phyloP scores from a whole-genome alignment of 2,888 invertebrate species.

The Acronicta alni region DNA sequence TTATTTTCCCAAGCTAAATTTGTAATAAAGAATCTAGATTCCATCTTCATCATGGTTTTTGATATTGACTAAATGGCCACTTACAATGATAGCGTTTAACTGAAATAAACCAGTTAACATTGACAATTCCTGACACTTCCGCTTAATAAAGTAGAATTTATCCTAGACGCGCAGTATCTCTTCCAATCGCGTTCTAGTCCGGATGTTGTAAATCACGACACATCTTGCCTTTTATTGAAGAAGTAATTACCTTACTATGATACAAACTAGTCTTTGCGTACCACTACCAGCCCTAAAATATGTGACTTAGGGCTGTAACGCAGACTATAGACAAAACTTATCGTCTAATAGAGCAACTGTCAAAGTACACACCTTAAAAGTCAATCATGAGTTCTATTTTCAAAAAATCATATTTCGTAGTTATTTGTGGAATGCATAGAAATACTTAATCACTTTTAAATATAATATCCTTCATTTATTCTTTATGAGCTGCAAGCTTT shows the following conservation, averaged over 20 bases:
- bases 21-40: no score
- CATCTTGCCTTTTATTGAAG: slow-evolving; percentile 48
- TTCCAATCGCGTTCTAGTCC: slow-evolving; percentile 48
- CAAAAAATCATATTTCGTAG: no score
- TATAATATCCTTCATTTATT: slow-evolving; percentile 11
- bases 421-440: slow-evolving; percentile 10
- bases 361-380: not conserved
- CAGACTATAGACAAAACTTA: not conserved
- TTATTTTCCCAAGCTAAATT: no score
- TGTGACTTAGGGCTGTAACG: slow-evolving; percentile 15
- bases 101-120: not conserved
- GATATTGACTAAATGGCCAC: no score
- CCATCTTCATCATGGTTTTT: no score
- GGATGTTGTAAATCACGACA: slow-evolving; percentile 49
- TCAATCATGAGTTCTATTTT: no score
- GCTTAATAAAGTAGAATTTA: slow-evolving; percentile 47
- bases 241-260: slow-evolving; percentile 54
- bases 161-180: slow-evolving; percentile 48
- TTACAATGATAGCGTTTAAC: no score
- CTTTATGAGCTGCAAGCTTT: slow-evolving; percentile 21
- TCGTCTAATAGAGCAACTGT: not conserved
- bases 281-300: slow-evolving; percentile 5
- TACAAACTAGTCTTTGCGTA: slow-evolving; percentile 39
- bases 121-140: slow-evolving; percentile 24
- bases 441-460: no score